Evolutionary conservation across 2,113 vertebrate genomes (phyloP).

Genomic region (Phalacrocorax brasilianus): DNA sequence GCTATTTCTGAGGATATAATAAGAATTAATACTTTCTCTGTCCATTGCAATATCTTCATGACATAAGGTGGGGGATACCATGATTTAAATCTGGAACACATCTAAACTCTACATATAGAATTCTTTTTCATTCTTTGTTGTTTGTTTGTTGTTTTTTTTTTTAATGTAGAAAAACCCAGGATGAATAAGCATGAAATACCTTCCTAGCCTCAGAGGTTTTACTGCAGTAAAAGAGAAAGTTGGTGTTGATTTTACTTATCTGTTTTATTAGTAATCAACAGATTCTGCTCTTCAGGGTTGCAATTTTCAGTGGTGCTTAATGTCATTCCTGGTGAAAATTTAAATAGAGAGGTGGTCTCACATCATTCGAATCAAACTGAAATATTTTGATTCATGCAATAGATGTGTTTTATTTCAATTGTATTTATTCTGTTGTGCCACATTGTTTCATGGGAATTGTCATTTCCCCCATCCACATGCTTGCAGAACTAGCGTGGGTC

Average conservation of each 20-base stretch:
- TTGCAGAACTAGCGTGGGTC: neutral
- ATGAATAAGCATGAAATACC: neutral
- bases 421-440: neutral
- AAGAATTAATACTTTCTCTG: neutral
- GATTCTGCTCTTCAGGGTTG: neutral
- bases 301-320: neutral
- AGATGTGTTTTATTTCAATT: neutral
- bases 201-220: neutral
- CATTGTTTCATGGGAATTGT: neutral
- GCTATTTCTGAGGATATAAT: neutral
- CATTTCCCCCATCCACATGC: neutral
- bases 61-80: neutral
- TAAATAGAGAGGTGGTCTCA: neutral
- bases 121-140: neutral
- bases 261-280: neutral
- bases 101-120: neutral
- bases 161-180: fast-evolving
- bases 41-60: neutral
- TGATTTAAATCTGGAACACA: neutral
- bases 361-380: neutral
- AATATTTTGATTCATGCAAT: neutral
- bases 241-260: neutral
- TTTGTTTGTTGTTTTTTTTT: no score
- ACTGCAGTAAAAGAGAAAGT: neutral
- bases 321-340: neutral